Percentiles rank a stretch among this genome's conserved stretches.
Conservation (phyloP, 1,140 invertebrate genomes). For the Leptoteleia sp. region DNA sequence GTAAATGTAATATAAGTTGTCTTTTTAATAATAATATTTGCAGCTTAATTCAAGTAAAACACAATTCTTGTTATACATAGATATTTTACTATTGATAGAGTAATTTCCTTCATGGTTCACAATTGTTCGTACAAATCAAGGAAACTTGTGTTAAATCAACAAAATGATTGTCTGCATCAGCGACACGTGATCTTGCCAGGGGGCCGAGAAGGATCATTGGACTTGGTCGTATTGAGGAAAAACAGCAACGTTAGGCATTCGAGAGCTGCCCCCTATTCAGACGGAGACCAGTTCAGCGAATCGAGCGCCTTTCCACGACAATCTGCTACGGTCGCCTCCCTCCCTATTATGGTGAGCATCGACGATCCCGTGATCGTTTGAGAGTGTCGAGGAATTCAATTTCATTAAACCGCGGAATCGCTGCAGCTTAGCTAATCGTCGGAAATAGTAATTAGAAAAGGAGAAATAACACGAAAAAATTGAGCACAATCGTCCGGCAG, state of each 20-base stretch:
- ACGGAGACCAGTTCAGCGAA: slow-evolving; percentile 76
- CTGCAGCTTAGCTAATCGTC: slow-evolving; percentile 52
- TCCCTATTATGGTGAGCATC: slow-evolving; percentile 73
- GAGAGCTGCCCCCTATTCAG: slow-evolving; percentile 74
- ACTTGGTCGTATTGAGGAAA: slow-evolving; percentile 70
- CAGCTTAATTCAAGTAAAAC: too few species aligned
- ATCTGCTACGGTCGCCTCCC: slow-evolving; percentile 70
- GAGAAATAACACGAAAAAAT: slow-evolving; percentile 53
- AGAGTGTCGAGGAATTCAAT: slow-evolving; percentile 65
- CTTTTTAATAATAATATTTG: too few species aligned
- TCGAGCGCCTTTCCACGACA: slow-evolving; percentile 67
- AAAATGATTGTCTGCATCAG: slow-evolving; percentile 37
- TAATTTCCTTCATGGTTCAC: slow-evolving; percentile 4
- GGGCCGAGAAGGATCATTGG: slow-evolving; percentile 68
- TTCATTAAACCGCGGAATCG: slow-evolving; percentile 61
- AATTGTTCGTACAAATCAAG: slow-evolving; percentile 16
- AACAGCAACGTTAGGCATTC: slow-evolving; percentile 74
- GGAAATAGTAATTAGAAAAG: slow-evolving; percentile 65
- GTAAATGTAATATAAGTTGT: too few species aligned
- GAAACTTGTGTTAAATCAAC: slow-evolving; percentile 29
- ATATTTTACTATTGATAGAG: background rate
- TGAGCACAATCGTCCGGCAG: slow-evolving; percentile 44
- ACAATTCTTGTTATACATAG: too few species aligned
- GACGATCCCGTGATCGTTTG: slow-evolving; percentile 44
- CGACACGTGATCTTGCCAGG: slow-evolving; percentile 46